Percentiles rank a stretch among this genome's conserved stretches.
phyloP scores from a whole-genome alignment of 2,888 invertebrate genomes.

The Argyra leucocephala region DNA sequence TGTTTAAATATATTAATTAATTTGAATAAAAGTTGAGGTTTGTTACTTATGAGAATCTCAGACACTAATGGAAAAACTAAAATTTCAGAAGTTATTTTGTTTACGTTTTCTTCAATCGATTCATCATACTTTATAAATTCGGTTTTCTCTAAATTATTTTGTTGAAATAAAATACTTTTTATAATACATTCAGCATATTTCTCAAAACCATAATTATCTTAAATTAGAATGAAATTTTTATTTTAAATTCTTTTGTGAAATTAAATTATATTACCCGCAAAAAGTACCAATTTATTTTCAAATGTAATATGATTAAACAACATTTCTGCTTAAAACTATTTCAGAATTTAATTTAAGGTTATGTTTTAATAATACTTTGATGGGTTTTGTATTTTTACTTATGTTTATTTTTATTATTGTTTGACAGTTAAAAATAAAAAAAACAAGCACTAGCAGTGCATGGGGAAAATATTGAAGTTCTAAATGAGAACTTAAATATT shows the following conservation, averaged over 20 bases:
- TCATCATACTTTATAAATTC: neutral
- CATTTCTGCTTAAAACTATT: no score
- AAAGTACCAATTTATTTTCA: slow-evolving; percentile 35
- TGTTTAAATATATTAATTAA: slow-evolving; percentile 33
- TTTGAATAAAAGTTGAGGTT: slow-evolving; percentile 32
- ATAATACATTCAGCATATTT: slow-evolving; percentile 31
- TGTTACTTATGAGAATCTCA: slow-evolving; percentile 32
- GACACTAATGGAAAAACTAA: slow-evolving; percentile 36
- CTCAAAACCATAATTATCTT: neutral
- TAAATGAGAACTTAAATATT: no score
- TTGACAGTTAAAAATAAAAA: no score
- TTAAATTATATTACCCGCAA: slow-evolving; percentile 34
- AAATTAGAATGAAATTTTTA: slow-evolving; percentile 1
- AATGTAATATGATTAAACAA: slow-evolving; percentile 36
- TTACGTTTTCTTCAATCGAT: neutral
- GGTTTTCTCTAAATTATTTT: neutral
- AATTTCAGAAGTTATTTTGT: slow-evolving; percentile 19
- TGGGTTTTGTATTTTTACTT: no score
- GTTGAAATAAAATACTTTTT: neutral
- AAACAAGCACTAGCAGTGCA: no score
- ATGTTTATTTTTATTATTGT: no score
- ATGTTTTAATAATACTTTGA: no score
- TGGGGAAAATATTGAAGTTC: no score
- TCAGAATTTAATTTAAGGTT: no score
- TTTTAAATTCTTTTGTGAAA: no score